phyloP scores from a whole-genome alignment of 2,113 vertebrate genomes.

The Tachycineta bicolor region DNA sequence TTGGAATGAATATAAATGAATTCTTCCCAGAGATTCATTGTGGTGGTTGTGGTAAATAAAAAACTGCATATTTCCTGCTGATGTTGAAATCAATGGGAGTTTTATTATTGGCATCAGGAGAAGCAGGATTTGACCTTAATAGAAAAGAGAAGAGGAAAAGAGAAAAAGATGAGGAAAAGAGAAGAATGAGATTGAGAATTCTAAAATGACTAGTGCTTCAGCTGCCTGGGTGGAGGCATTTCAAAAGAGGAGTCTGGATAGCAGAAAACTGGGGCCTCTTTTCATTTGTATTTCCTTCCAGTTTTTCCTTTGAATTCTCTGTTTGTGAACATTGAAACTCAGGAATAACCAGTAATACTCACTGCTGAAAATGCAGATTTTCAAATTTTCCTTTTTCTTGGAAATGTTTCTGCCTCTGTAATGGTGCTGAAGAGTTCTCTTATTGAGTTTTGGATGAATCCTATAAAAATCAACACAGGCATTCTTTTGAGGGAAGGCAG shows the following conservation, averaged over 20 bases:
- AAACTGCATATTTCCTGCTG: conserved; percentile 62
- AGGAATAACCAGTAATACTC: background rate
- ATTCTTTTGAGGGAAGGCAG: background rate
- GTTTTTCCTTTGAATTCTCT: background rate
- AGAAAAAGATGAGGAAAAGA: conserved; percentile 37
- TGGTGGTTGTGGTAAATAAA: conserved; percentile 61
- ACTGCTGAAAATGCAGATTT: conserved; percentile 45
- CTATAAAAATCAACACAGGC: background rate
- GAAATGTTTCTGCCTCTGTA: background rate
- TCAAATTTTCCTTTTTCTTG: conserved; percentile 45
- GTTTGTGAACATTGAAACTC: background rate
- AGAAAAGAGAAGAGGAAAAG: conserved; percentile 46
- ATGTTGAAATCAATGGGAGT: conserved; percentile 63
- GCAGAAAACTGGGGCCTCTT: background rate
- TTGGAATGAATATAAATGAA: conserved; percentile 63
- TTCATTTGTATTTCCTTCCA: background rate
- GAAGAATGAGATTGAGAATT: background rate
- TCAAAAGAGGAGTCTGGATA: conserved; percentile 1
- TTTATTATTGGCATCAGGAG: conserved; percentile 58
- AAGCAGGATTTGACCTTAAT: conserved; percentile 60
- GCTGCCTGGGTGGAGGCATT: background rate
- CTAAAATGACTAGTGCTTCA: background rate
- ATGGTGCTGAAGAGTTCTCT: background rate
- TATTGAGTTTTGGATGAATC: background rate
- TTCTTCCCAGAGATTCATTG: conserved; percentile 63